Evolutionary conservation across 2,113 vertebrate species (phyloP), one percentile per base, ranked within the genome.

Genomic region (Gorilla gorilla): DNA sequence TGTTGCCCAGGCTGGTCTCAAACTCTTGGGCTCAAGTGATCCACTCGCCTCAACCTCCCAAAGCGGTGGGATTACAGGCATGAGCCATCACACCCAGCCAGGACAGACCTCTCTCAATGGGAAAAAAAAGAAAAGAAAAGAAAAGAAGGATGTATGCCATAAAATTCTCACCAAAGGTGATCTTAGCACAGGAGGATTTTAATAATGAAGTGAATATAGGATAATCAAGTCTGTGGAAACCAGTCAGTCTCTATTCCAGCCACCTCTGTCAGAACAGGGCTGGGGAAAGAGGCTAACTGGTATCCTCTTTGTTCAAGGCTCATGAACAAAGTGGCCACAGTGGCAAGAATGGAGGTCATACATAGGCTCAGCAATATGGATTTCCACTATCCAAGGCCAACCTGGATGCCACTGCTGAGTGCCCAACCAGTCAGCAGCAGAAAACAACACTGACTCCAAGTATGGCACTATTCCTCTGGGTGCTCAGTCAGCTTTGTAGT

Each of bases 121-220:
- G 94, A 89, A 76, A 66, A 17, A 12, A 2, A 35, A 64, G 50
- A 66, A 86, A 55, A 55, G 52, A 18, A 55, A 55, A 55, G 52
- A 55, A 55, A 55, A 55, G 17, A 55, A 55, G 52, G 52, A 55
- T 92, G 9, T 59, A 57, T 52, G 20, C 40, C 52, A 78, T 66
- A n/a, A 43, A 87, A 87, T 86, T 38, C 16, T 83, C 64, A 90
- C 30, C 43, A 94, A 93, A 13, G 25, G 16, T 94, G 76, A 90
- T 50, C 20, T 90, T 61, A 82, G 32, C 40, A 96, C 66, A 94
- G 78, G 16, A 94, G 16, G 13, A 68, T 59, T 93, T 75, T 70
- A 68, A 81, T 89, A 76, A 94, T 92, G 18, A 94, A 92, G 38
- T 32, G 25, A 43, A 38, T 61, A 96, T 48, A 96, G 61, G 14